Evolutionary conservation across 2,888 invertebrate genomes (phyloP), one percentile per base, ranked within the genome.

Genomic region (Agrotis clavis): DNA sequence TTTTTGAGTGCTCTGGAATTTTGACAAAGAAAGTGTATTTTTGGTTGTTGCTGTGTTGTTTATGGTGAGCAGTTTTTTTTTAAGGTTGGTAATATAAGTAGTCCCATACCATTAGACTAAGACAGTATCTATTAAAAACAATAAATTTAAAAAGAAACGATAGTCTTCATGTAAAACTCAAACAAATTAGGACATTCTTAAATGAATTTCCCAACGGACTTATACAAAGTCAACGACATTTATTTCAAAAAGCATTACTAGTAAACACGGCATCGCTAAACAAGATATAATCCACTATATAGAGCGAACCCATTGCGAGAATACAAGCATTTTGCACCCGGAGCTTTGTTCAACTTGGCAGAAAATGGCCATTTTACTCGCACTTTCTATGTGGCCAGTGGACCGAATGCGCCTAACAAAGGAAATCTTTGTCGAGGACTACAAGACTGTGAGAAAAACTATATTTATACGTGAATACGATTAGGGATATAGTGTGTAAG

Each of bases 321-420:
- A 71, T 76, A 79, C 79, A 63, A 72, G 73, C 71, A 83, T 83
- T 85, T 85, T 79, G 78, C 87, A 81, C 80, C 79, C 70, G 59
- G 21, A 62, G 81, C 76, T 81, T 77, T 86, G 87, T 85, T 87
- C 82, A 87, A 82, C 82, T 79, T 57, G 60, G 81, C 83, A 84
- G 86, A 84, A 87, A 88, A 88, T 87, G 77, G 77, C 77, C 80
- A 80, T 84, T 87, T 25, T 87, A 87, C 85, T 77, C 57, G 67
- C 75, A 77, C 74, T 81, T 71, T 80, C 75, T 82, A 69, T 77
- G 80, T 69, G 75, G 72, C 66, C 68, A 62, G 73, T 71, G 67
- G 73, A 82, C 75, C 74, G 73, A 53, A 65, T 30, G 63, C 25
- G 41, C 77, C 54, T 78, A 79, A 85, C 80, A 82, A 79, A 82